A percentile compares a stretch with the other conserved stretches of the same genome.
Conservation (phyloP, 2,888 invertebrate genomes). For the Aphrophora alni region DNA sequence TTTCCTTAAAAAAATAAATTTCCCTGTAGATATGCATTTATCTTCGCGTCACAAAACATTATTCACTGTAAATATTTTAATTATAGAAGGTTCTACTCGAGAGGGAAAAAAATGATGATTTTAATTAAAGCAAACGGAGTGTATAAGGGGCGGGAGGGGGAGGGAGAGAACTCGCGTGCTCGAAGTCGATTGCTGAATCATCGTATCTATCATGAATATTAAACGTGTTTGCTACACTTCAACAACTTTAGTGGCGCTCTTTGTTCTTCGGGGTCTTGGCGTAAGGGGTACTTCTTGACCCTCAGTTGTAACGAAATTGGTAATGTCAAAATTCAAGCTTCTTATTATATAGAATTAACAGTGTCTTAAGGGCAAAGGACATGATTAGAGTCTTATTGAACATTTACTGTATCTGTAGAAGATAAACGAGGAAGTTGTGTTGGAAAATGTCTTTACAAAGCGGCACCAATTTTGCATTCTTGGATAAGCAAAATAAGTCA, state of each 20-base stretch:
- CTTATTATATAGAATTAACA: too few relatives aligned
- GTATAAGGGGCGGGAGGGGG: neutral
- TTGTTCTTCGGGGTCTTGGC: neutral
- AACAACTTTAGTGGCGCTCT: neutral
- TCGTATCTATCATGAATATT: conserved; percentile 29
- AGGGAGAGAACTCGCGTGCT: neutral
- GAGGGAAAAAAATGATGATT: conserved; percentile 28
- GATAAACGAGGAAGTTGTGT: too few relatives aligned
- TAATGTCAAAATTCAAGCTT: too few relatives aligned
- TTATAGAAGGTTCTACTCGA: neutral
- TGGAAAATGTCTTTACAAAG: too few relatives aligned
- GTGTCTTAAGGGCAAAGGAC: too few relatives aligned
- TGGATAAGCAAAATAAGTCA: too few relatives aligned
- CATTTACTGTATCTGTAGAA: too few relatives aligned
- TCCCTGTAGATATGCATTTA: conserved; percentile 26
- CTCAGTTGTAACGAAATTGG: too few relatives aligned
- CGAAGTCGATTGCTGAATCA: conserved; percentile 22
- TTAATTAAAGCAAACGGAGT: conserved; percentile 26
- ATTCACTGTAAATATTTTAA: conserved; percentile 27
- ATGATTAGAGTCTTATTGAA: too few relatives aligned
- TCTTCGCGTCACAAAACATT: conserved; percentile 16
- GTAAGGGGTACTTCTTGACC: neutral
- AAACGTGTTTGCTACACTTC: conserved; percentile 9
- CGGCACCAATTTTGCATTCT: too few relatives aligned
- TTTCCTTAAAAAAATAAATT: conserved; percentile 13